Base-by-base conservation (phyloP, 2,888 invertebrate species). In the Nomada ferruginata region DNA sequence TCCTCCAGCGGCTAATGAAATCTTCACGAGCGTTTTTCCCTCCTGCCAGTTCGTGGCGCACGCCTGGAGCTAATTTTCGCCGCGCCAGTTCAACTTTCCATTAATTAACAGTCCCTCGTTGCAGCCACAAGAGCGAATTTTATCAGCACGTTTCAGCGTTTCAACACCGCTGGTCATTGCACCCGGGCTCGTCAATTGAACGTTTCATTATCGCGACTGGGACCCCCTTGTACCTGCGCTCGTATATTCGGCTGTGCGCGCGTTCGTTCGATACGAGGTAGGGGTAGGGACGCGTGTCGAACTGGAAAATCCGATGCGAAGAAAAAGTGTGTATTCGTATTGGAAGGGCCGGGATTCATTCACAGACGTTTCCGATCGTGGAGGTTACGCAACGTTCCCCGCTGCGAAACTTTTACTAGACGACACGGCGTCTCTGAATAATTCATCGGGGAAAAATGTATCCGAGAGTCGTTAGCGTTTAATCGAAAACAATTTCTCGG, bases 401-500 rank as follows among this genome's bases (percentile, higher is more conserved):
- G 68, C 60, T 57, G 60, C 66, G 52, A 69, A 73, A 79, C 79
- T 68, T 73, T 79, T 72, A 60, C 80, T 42, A 65, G 59, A 63
- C 53, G 55, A 59, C 59, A 18, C 66, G 9, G 23, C 65, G 65
- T 66, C 66, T 18, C 23, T 82, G 76, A 82, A 81, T 81, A 72
- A 81, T 82, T 82, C 82, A 81, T 76, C 65, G 50, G 15, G 11
- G 55, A 50, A 61, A 72, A 71, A 71, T 61, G 26, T 66, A 70
- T 65, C 66, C 47, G 18, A n/a, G 52, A n/a, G 36, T 42, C 10
- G 50, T 61, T 47, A 55, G 20, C 61, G n/a, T 29, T 29, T 23
- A 15, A 75, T 70, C 75, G 66, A 20, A 20, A 53, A 64, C 50
- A n/a, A 50, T 57, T 55, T 44, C 42, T 52, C 47, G 36, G 3